Evolutionary conservation across 2,888 invertebrate genomes (phyloP).

Genomic region (Nasonovia ribisnigri): DNA sequence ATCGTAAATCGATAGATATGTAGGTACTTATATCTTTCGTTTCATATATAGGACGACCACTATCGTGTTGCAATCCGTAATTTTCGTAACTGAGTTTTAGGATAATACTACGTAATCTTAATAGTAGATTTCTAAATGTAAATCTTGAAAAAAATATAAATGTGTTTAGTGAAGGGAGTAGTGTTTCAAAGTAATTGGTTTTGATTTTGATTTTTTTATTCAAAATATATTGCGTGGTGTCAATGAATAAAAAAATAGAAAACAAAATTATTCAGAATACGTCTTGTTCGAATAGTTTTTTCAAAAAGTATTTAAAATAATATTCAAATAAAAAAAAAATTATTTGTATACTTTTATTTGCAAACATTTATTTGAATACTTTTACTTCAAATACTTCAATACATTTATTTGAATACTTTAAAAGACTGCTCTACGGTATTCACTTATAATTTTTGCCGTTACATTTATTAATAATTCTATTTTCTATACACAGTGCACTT

Average conservation of each 20-base stretch:
- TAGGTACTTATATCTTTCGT: background rate
- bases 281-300: too few relatives aligned
- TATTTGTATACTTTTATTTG: too few relatives aligned
- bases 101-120: background rate
- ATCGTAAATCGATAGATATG: background rate
- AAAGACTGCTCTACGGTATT: too few relatives aligned
- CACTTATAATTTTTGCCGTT: too few relatives aligned
- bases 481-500: background rate
- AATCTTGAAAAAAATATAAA: background rate
- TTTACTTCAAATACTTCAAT: too few relatives aligned
- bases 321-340: too few relatives aligned
- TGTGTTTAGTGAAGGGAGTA: background rate
- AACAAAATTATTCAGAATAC: too few relatives aligned
- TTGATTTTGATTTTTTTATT: background rate
- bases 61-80: background rate
- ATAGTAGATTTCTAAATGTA: background rate
- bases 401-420: too few relatives aligned
- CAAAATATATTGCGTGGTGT: background rate
- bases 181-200: background rate
- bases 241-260: too few relatives aligned
- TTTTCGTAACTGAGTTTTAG: background rate
- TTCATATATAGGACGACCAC: background rate
- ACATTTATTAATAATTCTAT: too few relatives aligned
- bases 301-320: too few relatives aligned
- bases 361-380: too few relatives aligned